Conservation (phyloP, 2,888 invertebrate genomes). For the Machimus rusticus region DNA sequence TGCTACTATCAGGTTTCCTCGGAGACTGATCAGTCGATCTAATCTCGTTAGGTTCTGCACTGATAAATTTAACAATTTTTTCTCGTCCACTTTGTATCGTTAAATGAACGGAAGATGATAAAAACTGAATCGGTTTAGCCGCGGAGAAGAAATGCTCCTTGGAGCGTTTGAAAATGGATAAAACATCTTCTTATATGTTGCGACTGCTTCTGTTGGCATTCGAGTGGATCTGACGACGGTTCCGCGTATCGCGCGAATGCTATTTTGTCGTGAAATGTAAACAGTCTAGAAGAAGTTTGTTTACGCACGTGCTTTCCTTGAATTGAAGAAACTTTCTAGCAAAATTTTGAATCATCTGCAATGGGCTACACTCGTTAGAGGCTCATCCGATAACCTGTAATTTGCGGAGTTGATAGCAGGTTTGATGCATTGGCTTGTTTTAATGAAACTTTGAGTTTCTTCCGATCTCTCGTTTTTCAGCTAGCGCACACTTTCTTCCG, state of each 20-base stretch:
- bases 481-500: not conserved
- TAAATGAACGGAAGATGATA: constrained; percentile 26
- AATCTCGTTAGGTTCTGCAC: constrained; percentile 33
- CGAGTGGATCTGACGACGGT: not conserved
- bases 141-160: not conserved
- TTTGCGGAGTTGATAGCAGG: constrained; percentile 7
- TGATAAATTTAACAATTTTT: constrained; percentile 12
- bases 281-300: not conserved
- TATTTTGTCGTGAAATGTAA: not conserved
- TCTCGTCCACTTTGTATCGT: not conserved
- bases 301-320: not conserved
- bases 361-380: not conserved
- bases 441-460: not conserved
- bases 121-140: constrained; percentile 13
- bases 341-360: not conserved
- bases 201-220: not conserved
- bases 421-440: not conserved
- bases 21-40: constrained; percentile 14
- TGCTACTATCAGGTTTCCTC: constrained; percentile 10
- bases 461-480: not conserved
- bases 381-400: constrained; percentile 12
- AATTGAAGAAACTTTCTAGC: not conserved
- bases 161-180: constrained; percentile 3
- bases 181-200: not conserved
- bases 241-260: not conserved